Percentiles rank a stretch among this genome's conserved stretches.
Evolutionary conservation across 2,113 vertebrate genomes (phyloP).

Genomic region (Odontophorus gujanensis): DNA sequence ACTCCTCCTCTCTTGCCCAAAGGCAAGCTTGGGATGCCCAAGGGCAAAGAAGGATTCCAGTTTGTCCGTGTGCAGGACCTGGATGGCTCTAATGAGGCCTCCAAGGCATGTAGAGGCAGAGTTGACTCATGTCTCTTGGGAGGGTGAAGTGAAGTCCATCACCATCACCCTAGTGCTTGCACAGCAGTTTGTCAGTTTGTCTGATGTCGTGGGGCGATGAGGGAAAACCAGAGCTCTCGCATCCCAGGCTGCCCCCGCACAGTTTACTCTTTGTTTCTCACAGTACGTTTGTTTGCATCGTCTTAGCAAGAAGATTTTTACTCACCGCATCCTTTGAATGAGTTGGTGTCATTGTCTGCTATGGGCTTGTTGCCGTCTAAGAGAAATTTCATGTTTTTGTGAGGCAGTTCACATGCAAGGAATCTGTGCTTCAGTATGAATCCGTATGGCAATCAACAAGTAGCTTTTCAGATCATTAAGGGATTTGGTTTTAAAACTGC

Average conservation of each 20-base stretch:
- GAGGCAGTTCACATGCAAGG: conserved; percentile 42
- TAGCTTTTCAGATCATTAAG: conserved; percentile 70
- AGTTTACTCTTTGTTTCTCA: neutral
- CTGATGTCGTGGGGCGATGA: neutral
- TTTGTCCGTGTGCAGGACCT: neutral
- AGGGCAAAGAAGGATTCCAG: neutral
- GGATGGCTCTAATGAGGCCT: neutral
- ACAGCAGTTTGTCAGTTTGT: neutral
- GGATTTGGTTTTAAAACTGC: conserved; percentile 70
- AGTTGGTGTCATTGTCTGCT: neutral
- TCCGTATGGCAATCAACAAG: conserved; percentile 74
- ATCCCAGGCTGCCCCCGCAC: fast-evolving
- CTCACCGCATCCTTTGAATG: neutral
- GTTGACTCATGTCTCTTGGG: neutral
- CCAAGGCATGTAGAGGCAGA: neutral
- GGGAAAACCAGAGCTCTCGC: neutral
- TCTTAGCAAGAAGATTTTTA: neutral
- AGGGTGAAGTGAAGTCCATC: neutral
- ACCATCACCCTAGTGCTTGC: neutral
- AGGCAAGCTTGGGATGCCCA: neutral
- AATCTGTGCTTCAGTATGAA: conserved; percentile 52
- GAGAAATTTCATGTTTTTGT: conserved; percentile 4
- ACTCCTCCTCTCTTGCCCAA: neutral
- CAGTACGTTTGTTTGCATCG: neutral
- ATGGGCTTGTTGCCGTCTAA: neutral